Evolutionary conservation across 2,797 vertebrate species (phyloP).

Genomic region (Halcyon leucocephala): DNA sequence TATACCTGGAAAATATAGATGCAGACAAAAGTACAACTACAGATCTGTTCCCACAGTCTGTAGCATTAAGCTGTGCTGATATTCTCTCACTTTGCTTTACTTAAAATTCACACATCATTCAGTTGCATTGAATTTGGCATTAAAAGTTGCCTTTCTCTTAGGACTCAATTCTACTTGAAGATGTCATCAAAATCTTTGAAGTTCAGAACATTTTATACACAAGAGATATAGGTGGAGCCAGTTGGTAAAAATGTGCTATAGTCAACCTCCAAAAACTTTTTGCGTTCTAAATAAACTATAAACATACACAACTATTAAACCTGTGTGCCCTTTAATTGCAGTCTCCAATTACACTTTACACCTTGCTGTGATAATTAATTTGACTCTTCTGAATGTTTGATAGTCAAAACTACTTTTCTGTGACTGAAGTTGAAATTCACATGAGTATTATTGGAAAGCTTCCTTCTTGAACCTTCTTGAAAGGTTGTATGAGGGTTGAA

Average conservation of each 20-base stretch:
- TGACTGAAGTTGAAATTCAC: background rate
- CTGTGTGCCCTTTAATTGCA: background rate
- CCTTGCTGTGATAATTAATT: slow-evolving; percentile 1
- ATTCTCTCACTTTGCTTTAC: background rate
- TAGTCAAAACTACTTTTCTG: background rate
- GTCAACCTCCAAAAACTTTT: background rate
- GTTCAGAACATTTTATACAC: background rate
- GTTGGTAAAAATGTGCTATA: background rate
- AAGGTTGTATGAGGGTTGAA: background rate
- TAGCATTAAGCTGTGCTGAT: background rate
- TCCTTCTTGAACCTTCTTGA: background rate
- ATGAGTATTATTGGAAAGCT: background rate
- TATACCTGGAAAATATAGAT: background rate
- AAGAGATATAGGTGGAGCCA: background rate
- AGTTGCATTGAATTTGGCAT: background rate
- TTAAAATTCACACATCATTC: background rate
- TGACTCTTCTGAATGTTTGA: background rate
- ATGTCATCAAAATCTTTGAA: background rate
- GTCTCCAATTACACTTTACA: background rate
- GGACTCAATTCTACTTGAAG: background rate
- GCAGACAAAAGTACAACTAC: background rate
- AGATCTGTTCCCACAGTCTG: background rate
- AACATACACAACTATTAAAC: background rate
- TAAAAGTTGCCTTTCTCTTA: background rate
- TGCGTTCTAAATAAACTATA: background rate